phyloP scores from a whole-genome alignment of 2,113 vertebrate genomes.

The Sylvietta virens region DNA sequence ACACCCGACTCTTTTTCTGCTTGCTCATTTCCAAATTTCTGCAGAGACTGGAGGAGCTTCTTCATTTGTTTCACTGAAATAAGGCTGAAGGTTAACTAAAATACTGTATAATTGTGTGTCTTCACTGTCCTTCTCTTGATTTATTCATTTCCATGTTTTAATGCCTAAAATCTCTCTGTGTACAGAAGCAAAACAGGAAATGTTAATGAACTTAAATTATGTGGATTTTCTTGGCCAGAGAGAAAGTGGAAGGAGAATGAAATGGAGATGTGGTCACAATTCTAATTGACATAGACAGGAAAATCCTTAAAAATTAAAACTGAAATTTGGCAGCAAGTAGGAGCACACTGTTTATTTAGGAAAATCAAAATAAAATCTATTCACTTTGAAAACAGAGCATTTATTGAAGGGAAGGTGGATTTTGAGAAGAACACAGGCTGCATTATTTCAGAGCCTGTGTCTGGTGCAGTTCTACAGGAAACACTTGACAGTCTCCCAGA shows the following conservation, averaged over 20 bases:
- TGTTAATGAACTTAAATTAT: neutral
- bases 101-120: too few relatives aligned
- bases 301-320: neutral
- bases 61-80: too few relatives aligned
- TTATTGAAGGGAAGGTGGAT: neutral
- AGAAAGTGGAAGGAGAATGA: neutral
- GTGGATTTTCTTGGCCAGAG: neutral
- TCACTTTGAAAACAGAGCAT: neutral
- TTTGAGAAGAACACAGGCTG: neutral
- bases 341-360: neutral
- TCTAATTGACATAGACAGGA: neutral
- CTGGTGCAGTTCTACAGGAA: neutral
- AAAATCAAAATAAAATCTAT: neutral
- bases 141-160: too few relatives aligned
- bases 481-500: neutral
- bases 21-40: too few relatives aligned
- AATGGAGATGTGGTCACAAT: neutral
- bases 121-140: too few relatives aligned
- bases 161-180: too few relatives aligned
- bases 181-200: neutral
- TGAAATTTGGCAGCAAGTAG: neutral
- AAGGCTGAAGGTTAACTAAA: too few relatives aligned
- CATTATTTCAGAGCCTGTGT: neutral
- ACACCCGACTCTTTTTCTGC: too few relatives aligned
- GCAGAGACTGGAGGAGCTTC: too few relatives aligned